Conservation (phyloP, 1,140 invertebrate genomes). For the Aphelenchoides avenae region DNA sequence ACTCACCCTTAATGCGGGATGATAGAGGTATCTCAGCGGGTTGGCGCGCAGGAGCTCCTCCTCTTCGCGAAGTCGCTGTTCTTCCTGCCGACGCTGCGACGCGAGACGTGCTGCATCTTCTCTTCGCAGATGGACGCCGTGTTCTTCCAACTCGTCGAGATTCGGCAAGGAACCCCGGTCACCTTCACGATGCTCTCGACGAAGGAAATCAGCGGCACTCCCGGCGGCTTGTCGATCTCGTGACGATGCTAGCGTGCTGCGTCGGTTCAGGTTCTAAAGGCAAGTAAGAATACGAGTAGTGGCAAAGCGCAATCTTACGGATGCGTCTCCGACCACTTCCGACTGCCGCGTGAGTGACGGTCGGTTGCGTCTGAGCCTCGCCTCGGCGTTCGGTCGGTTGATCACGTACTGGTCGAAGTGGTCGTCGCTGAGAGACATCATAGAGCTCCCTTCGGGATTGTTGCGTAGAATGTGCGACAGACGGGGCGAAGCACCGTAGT, state of each 20-base stretch:
- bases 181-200: slow-evolving; percentile 18
- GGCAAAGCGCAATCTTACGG: slow-evolving; percentile 26
- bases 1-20: slow-evolving; percentile 89
- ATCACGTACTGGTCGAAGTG: slow-evolving; percentile 57
- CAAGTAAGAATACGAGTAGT: slow-evolving; percentile 11
- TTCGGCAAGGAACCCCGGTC: slow-evolving; percentile 75
- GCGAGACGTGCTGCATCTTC: slow-evolving; percentile 90
- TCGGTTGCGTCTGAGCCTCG: slow-evolving; percentile 44
- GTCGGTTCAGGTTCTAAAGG: slow-evolving; percentile 42
- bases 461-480: no score
- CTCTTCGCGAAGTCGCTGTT: slow-evolving; percentile 82
- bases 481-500: no score
- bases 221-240: slow-evolving; percentile 11
- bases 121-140: slow-evolving; percentile 68
- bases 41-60: slow-evolving; percentile 84
- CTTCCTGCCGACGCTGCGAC: slow-evolving; percentile 83
- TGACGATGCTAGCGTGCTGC: slow-evolving; percentile 41
- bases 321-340: slow-evolving; percentile 45
- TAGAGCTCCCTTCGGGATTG: slow-evolving; percentile 36
- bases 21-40: slow-evolving; percentile 86
- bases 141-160: slow-evolving; percentile 67
- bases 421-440: slow-evolving; percentile 54
- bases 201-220: slow-evolving; percentile 7
- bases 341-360: slow-evolving; percentile 55
- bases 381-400: slow-evolving; percentile 22